These are phyloP conservation scores for Drosophila recens DNA, from an alignment of 2,888 invertebrate species.

Conservation along the genomic window DNA sequence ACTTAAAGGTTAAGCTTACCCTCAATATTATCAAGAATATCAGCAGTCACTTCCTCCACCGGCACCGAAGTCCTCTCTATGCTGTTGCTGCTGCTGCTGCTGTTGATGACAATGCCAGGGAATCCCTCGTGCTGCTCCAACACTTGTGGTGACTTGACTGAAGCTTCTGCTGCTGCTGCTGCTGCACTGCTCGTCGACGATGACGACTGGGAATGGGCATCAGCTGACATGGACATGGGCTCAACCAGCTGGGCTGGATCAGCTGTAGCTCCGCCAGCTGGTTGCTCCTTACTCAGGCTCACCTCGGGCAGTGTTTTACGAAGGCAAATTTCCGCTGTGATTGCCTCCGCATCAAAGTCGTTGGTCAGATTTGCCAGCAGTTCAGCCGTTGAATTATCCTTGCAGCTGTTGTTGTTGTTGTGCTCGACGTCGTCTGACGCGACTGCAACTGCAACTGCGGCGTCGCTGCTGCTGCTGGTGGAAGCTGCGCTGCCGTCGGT, in stretches of 20 bases:
- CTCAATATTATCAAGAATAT: slow-evolving; percentile 80
- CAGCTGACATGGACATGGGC: slow-evolving; percentile 55
- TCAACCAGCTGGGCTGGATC: slow-evolving; percentile 13
- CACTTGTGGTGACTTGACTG: slow-evolving; percentile 13
- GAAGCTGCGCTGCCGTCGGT: slow-evolving; percentile 53
- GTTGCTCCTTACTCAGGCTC: slow-evolving; percentile 59
- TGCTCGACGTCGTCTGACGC: slow-evolving; percentile 50
- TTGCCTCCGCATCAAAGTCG: slow-evolving; percentile 77
- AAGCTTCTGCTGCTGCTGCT: slow-evolving; percentile 8
- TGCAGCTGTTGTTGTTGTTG: slow-evolving; percentile 67
- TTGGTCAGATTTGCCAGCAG: slow-evolving; percentile 79
- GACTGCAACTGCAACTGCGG: slow-evolving; percentile 50
- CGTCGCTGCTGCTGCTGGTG: slow-evolving; percentile 45
- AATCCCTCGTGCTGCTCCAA: slow-evolving; percentile 21
- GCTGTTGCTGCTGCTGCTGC: not conserved
- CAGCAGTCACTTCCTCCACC: slow-evolving; percentile 62
- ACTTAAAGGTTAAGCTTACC: slow-evolving; percentile 58
- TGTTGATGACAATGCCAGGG: slow-evolving; percentile 13
- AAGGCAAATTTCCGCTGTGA: slow-evolving; percentile 83
- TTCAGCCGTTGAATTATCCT: slow-evolving; percentile 77
- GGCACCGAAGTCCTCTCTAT: slow-evolving; percentile 8
- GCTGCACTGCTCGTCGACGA: slow-evolving; percentile 41
- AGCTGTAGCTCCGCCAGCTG: slow-evolving; percentile 8
- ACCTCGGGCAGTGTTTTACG: slow-evolving; percentile 81
- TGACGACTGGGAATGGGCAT: slow-evolving; percentile 41